phyloP scores from a whole-genome alignment of 2,797 vertebrate genomes.

The Novumbra hubbsi region DNA sequence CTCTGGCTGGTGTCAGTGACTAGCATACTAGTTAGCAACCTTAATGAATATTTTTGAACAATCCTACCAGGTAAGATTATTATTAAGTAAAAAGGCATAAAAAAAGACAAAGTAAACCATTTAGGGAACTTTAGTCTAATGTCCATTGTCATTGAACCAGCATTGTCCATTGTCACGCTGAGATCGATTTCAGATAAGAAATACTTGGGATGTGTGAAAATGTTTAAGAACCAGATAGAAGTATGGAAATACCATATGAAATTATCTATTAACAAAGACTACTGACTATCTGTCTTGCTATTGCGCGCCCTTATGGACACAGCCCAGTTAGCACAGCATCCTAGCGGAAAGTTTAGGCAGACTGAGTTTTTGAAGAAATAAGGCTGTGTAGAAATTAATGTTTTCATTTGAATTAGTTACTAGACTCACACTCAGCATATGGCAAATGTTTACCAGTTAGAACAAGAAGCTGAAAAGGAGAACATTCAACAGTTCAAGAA shows the following conservation, averaged over 20 bases:
- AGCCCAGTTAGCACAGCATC: not conserved
- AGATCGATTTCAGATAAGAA: not conserved
- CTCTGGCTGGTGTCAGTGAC: not conserved
- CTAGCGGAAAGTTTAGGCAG: not conserved
- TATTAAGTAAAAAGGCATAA: too few relatives aligned
- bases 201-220: not conserved
- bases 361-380: not conserved
- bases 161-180: not conserved
- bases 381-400: not conserved
- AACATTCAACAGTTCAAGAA: not conserved
- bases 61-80: not conserved
- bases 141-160: not conserved
- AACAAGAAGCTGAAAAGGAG: not conserved
- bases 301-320: not conserved
- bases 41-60: not conserved
- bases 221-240: not conserved
- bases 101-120: not conserved
- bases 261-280: not conserved
- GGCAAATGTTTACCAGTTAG: constrained; percentile 1
- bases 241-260: not conserved
- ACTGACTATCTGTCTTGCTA: not conserved
- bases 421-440: not conserved
- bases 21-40: not conserved
- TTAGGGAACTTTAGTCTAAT: not conserved
- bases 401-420: not conserved